phyloP scores from a whole-genome alignment of 2,797 vertebrate species.

The Bovichtus variegatus region DNA sequence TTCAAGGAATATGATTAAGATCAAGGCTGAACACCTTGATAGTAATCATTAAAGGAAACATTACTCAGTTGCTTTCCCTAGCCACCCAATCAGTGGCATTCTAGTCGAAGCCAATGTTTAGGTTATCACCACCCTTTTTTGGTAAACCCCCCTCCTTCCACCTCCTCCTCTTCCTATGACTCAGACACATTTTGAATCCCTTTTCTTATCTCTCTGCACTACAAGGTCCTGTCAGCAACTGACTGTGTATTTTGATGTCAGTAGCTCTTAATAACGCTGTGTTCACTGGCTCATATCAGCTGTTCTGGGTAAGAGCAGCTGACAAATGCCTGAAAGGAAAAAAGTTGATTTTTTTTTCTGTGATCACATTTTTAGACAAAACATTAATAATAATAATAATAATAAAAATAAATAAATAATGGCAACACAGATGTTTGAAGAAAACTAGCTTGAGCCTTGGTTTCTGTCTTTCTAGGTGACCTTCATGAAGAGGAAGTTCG shows the following conservation, averaged over 20 bases:
- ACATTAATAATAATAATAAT: too few species aligned
- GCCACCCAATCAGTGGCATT: constrained; percentile 1
- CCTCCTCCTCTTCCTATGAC: constrained; percentile 1
- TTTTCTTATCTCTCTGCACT: not conserved
- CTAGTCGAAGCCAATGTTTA: constrained; percentile 4
- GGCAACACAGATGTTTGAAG: not conserved
- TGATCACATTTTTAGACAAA: too few species aligned
- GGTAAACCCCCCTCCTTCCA: not conserved
- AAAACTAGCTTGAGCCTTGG: not conserved
- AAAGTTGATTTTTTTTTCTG: too few species aligned
- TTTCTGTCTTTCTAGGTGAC: constrained; percentile 88
- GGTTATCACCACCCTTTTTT: constrained; percentile 5
- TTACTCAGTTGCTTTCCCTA: constrained; percentile 14
- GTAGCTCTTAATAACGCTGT: not conserved
- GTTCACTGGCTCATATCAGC: not conserved
- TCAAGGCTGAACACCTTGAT: constrained; percentile 1
- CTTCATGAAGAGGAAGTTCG: constrained; percentile 98
- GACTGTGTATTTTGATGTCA: not conserved
- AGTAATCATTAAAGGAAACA: not conserved
- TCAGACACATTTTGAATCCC: not conserved
- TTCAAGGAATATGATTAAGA: not conserved
- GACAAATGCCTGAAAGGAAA: not conserved
- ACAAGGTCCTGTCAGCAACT: not conserved
- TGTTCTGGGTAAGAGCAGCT: not conserved
- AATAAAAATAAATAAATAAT: too few species aligned